phyloP scores from a whole-genome alignment of 2,888 invertebrate species.

The Nomada lathburiana region DNA sequence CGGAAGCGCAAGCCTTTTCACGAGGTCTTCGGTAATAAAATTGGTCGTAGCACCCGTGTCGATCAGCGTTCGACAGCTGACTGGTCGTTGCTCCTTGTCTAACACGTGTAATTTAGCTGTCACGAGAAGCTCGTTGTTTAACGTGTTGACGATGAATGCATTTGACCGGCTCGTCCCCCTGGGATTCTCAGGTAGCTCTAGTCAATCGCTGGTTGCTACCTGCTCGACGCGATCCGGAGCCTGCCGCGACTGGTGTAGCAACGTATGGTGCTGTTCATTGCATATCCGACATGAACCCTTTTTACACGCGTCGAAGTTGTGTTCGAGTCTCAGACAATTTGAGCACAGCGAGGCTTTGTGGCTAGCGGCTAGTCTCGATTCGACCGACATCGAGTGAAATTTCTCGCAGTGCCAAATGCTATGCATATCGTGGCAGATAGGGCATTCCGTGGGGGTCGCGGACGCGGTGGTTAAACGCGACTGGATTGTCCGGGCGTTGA shows the following conservation, averaged over 20 bases:
- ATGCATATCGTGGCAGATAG: background rate
- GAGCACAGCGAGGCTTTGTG: background rate
- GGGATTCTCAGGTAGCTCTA: background rate
- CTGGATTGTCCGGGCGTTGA: background rate
- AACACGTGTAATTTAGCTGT: background rate
- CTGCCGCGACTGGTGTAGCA: background rate
- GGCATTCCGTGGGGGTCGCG: background rate
- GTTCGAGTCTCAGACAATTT: background rate
- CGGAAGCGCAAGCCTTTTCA: background rate
- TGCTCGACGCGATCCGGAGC: background rate
- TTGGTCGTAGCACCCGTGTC: background rate
- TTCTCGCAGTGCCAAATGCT: background rate
- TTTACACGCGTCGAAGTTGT: background rate
- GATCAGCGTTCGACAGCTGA: background rate
- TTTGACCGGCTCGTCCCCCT: background rate
- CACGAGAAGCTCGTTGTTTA: background rate
- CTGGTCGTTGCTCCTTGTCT: background rate
- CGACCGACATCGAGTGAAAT: no score
- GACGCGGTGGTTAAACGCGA: background rate
- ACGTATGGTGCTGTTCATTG: background rate
- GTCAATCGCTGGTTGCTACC: background rate
- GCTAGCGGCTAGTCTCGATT: no score
- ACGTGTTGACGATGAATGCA: background rate
- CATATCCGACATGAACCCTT: background rate
- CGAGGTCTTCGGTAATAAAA: background rate